Evolutionary conservation across 2,113 vertebrate species (phyloP), one percentile per base, ranked within the genome.

Genomic region (Poicephalus meyeri): DNA sequence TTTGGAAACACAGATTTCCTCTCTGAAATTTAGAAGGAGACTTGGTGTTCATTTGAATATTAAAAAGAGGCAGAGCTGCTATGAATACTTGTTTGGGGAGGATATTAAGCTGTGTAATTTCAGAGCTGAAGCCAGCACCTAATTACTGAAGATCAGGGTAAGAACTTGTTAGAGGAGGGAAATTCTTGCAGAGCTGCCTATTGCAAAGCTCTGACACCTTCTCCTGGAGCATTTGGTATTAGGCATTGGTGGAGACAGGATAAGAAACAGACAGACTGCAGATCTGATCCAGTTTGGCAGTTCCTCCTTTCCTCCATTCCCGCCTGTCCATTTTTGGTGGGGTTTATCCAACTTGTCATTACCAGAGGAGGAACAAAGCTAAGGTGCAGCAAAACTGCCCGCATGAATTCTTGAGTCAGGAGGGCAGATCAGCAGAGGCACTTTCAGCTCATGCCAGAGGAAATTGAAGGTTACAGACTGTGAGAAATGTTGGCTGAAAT

Each of bases 101-200:
- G 85, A 46, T 60, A 84, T 49, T 72, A 41, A 81, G 63, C 73
- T 35, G 29, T 19, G 85, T 88, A 76, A 81, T 91, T 88, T 66
- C 93, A 66, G 87, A 66, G 84, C 84, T 92, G 92, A 60, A 88
- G 91, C 73, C 81, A 16, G 69, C 55, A 70, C 89, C 81, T 94
- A 64, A 95, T 93, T 91, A 47, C 41, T 35, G 79, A 82, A 31
- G 94, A 63, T 65, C 73, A 49, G 73, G 80, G 47, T 37, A 73
- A 95, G 89, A 73, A 86, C 91, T 80, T 49, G 70, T 50, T 50
- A 26, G 87, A 44, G 84, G 49, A 95, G 91, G 52, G 84, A 52
- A 86, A 42, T n/a, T 41, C 64, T 93, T 10, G n/a, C 91, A 29
- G 42, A 56, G 80, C 80, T 84, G 90, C 55, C 46, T 58, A 0